These are phyloP conservation scores for Carabus problematicus DNA, from an alignment of 2,888 invertebrate species.

Conservation along the genomic window DNA sequence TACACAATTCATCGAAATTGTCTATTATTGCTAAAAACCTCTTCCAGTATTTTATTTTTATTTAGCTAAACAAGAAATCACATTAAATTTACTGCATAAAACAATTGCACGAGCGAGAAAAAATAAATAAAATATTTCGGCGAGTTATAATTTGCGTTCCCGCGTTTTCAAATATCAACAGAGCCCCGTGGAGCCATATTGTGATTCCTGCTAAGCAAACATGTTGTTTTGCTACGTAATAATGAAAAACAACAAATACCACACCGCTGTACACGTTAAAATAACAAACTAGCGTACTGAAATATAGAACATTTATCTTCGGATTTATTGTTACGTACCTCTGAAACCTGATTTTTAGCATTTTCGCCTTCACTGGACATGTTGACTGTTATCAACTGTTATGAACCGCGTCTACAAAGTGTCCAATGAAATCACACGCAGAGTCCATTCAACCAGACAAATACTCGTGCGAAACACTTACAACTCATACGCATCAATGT, in stretches of 20 bases:
- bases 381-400: constrained; percentile 55
- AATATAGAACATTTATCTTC: constrained; percentile 26
- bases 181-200: constrained; percentile 56
- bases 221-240: constrained; percentile 50
- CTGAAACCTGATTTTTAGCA: constrained; percentile 56
- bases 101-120: too few relatives aligned
- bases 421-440: constrained; percentile 57
- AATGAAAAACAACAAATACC: constrained; percentile 37
- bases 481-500: constrained; percentile 10
- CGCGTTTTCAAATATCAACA: constrained; percentile 59
- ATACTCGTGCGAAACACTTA: constrained; percentile 40
- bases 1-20: too few relatives aligned
- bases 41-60: too few relatives aligned
- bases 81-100: too few relatives aligned
- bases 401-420: constrained; percentile 57
- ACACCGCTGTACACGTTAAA: constrained; percentile 15
- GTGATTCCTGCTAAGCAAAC: constrained; percentile 53
- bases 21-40: too few relatives aligned
- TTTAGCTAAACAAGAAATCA: too few relatives aligned
- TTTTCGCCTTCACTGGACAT: constrained; percentile 61
- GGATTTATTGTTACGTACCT: constrained; percentile 52
- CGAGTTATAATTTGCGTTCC: constrained; percentile 52
- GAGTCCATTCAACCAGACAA: constrained; percentile 51
- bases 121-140: background rate
- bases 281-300: constrained; percentile 23